Evolutionary conservation across 2,797 vertebrate species (phyloP), one percentile per base, ranked within the genome.

Genomic region (Taenioides sp.): DNA sequence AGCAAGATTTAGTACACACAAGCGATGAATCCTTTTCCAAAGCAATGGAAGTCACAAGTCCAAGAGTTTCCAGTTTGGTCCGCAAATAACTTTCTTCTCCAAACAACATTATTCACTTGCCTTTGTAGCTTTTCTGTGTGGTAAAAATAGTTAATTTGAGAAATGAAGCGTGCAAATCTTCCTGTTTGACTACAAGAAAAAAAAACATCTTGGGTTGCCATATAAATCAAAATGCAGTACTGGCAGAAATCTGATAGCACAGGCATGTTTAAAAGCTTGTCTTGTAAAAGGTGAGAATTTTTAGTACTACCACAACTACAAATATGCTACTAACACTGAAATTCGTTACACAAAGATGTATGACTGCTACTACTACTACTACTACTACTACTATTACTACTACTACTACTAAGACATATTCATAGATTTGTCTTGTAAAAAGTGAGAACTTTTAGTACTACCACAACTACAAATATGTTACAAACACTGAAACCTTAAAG

Each of bases 201-300:
- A 34, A 43, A 18, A 67, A 47, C 28, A 16, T 3, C 18, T 67
- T 0, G 0, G 47, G 72, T 40, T 28, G 25, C 64, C 5, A 0
- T 10, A 49, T 76, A 31, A 61, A n/a, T 71, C 67, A 65, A 22
- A 22, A 20, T 40, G 63, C 43, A 28, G 31, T 11, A 11, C 54
- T n/a, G 18, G 54, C 1, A 72, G 34, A 1, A 10, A 37, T 10
- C 34, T 37, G 34, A 37, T 10, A 10, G 34, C 34, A 37, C 34
- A 10, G 34, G 34, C 34, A 37, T 37, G 34, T 37, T 1, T 25
- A 47, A 57, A 37, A 10, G 9, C 77, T 85, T 65, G 7, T 61
- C 67, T 65, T 69, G 37, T 73, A 12, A 72, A 83, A 69, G 54
- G 72, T 76, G 75, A 83, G 75, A 65, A 67, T 25, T 11, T 55